Evolutionary conservation across 2,888 invertebrate species (phyloP).

Genomic region (Piscicola geometra): DNA sequence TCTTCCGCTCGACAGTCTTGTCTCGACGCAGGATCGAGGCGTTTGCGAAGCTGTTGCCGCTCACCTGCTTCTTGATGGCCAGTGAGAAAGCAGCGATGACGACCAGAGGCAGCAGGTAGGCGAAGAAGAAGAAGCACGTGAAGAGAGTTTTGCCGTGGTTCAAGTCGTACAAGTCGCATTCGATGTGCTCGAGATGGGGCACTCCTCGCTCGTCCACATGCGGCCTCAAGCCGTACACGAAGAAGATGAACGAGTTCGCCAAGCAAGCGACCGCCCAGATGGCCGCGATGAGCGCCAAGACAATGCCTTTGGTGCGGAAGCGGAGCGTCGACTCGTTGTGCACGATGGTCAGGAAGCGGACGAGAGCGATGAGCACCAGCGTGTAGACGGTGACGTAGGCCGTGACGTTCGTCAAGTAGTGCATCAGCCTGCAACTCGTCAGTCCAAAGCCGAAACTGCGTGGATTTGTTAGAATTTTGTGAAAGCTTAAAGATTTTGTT

Average conservation of each 20-base stretch:
- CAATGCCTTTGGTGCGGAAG: constrained; percentile 58
- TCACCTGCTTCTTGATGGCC: constrained; percentile 34
- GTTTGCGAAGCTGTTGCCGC: background rate
- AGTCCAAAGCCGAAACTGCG: constrained; percentile 78
- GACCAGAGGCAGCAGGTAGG: constrained; percentile 80
- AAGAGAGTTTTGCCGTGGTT: constrained; percentile 44
- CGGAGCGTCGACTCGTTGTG: constrained; percentile 61
- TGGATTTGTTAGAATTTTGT: too few species aligned
- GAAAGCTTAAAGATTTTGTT: too few species aligned
- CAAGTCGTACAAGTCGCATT: constrained; percentile 39
- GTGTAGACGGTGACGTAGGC: constrained; percentile 84
- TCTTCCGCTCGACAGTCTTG: constrained; percentile 37
- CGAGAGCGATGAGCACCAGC: constrained; percentile 38
- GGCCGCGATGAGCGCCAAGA: constrained; percentile 33
- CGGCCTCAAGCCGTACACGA: constrained; percentile 37
- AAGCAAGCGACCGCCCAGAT: constrained; percentile 41
- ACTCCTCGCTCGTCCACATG: background rate
- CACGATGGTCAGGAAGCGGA: constrained; percentile 41
- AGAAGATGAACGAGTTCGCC: constrained; percentile 40
- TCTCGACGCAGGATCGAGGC: background rate
- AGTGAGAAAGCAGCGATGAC: constrained; percentile 63
- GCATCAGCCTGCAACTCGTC: constrained; percentile 79
- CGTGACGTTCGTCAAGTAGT: constrained; percentile 82
- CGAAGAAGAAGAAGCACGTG: constrained; percentile 68
- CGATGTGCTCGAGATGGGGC: background rate